A percentile compares a stretch with the other conserved stretches of the same genome.
These are phyloP conservation scores for Anneissia japonica DNA, from an alignment of 35 echinoderm and acorn worm species.

Conservation along the genomic window DNA sequence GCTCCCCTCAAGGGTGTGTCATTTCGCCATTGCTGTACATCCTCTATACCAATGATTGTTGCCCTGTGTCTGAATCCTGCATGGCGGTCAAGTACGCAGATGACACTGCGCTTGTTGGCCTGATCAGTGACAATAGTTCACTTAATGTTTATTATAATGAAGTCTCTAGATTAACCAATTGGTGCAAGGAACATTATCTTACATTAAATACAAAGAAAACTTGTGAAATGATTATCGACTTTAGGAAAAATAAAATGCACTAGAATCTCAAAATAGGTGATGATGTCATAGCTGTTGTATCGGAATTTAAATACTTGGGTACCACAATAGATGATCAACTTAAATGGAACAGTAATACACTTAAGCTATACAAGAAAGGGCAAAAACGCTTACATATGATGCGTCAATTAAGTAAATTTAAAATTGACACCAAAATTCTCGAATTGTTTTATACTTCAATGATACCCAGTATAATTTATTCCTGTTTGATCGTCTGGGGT, in stretches of 20 bases:
- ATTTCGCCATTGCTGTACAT: slow-evolving; percentile 1
- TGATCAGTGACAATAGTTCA: too few species aligned
- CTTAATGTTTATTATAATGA: not conserved
- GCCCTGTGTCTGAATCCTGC: not conserved
- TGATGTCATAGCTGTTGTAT: not conserved
- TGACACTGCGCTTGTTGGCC: not conserved
- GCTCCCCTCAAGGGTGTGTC: not conserved
- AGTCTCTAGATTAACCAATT: not conserved
- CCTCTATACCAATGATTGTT: slow-evolving; percentile 18
- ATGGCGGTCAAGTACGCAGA: not conserved
- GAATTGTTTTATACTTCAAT: not conserved
- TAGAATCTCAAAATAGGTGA: not conserved
- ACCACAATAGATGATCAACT: not conserved
- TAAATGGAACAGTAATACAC: not conserved
- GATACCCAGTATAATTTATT: not conserved
- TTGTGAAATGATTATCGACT: too few species aligned
- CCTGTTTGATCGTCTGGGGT: too few species aligned
- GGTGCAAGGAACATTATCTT: not conserved
- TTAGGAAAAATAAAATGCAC: too few species aligned
- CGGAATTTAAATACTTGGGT: not conserved
- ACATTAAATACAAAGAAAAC: not conserved
- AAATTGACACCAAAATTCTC: not conserved
- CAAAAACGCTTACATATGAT: not conserved
- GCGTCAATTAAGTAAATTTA: not conserved
- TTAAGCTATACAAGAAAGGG: not conserved